These are phyloP conservation scores for Saimiri boliviensis DNA, from an alignment of 2,113 vertebrate species.

Conservation along the genomic window DNA sequence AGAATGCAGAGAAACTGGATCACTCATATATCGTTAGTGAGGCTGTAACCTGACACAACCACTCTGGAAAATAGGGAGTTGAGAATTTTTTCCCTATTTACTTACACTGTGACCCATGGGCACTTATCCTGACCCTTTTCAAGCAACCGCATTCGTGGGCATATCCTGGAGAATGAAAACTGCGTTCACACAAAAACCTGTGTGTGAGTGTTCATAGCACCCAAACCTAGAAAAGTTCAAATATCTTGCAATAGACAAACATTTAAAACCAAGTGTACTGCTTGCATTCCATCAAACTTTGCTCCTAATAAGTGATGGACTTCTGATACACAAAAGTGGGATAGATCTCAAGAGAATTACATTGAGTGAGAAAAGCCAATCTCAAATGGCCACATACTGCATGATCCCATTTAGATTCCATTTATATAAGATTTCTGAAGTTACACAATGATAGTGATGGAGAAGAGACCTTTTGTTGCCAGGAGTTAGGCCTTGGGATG, in stretches of 20 bases:
- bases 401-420: neutral
- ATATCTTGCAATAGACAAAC: neutral
- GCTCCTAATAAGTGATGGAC: neutral
- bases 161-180: neutral
- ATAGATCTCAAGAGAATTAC: neutral
- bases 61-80: neutral
- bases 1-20: too few relatives aligned
- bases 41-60: neutral
- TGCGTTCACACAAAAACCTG: neutral
- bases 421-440: neutral
- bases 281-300: neutral
- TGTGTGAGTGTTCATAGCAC: accelerated
- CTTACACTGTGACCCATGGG: too few relatives aligned
- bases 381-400: neutral
- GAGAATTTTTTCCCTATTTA: neutral
- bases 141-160: too few relatives aligned
- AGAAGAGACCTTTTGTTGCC: neutral
- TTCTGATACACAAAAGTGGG: neutral
- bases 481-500: neutral
- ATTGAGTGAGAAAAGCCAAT: neutral
- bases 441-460: too few relatives aligned
- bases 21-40: neutral
- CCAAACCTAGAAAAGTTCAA: neutral
- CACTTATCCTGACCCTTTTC: neutral
- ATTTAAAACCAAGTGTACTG: neutral